Conservation (phyloP, 2,888 invertebrate genomes). For the Nudaria mundana region DNA sequence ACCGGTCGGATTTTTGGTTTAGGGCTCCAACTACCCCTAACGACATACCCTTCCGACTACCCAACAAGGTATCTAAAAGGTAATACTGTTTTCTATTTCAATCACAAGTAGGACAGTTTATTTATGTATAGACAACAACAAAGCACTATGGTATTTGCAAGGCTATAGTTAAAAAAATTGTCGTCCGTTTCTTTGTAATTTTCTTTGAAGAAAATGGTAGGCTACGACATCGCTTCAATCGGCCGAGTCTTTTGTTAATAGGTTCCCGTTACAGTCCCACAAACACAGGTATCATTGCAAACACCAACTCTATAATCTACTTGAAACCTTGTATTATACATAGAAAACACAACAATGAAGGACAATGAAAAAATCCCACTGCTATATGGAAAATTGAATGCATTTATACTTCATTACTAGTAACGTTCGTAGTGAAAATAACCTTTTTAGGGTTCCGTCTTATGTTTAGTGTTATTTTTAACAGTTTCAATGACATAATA, state of each 20-base stretch:
- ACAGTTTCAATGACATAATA: too few species aligned
- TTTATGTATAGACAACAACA: constrained; percentile 11
- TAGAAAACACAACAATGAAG: constrained; percentile 59
- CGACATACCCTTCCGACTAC: too few species aligned
- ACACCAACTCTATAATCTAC: constrained; percentile 63
- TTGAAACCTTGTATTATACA: constrained; percentile 58
- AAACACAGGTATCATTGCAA: constrained; percentile 59
- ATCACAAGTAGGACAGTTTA: too few species aligned
- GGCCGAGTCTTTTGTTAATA: constrained; percentile 59
- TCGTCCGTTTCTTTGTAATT: constrained; percentile 53
- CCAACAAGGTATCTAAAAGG: too few species aligned
- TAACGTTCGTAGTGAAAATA: constrained; percentile 40
- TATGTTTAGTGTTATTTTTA: neutral
- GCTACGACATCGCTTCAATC: constrained; percentile 39
- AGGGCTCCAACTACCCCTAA: too few species aligned
- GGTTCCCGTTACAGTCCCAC: constrained; percentile 61
- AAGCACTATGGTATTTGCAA: constrained; percentile 12
- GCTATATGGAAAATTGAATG: constrained; percentile 64
- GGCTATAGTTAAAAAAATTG: constrained; percentile 34
- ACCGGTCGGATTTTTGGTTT: too few species aligned
- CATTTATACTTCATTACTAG: constrained; percentile 56
- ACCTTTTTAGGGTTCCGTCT: constrained; percentile 34
- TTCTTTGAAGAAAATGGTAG: constrained; percentile 52
- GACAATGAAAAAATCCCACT: constrained; percentile 67
- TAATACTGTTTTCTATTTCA: too few species aligned